Evolutionary conservation across 2,113 vertebrate genomes (phyloP).

Genomic region (Orientallactaga bullata): DNA sequence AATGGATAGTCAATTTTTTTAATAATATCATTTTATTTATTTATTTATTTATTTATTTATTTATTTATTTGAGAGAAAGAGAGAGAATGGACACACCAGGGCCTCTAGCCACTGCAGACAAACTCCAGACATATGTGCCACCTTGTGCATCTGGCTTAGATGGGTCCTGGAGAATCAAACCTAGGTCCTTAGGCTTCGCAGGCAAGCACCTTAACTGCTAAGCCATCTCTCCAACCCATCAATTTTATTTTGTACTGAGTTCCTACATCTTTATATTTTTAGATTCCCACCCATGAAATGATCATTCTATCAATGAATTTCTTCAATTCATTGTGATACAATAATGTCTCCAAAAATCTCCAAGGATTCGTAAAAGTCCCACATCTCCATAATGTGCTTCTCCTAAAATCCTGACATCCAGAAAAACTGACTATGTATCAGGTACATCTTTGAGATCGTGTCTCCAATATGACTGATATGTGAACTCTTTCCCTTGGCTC

Average conservation of each 20-base stretch:
- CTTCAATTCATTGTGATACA: background rate
- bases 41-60: no score
- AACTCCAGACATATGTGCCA: no score
- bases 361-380: background rate
- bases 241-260: conserved; percentile 35
- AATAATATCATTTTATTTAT: no score
- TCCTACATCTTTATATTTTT: conserved; percentile 12
- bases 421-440: background rate
- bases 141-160: no score
- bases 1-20: background rate
- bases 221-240: no score
- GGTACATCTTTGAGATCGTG: background rate
- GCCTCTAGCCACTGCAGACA: no score
- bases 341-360: background rate
- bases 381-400: background rate
- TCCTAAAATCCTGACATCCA: background rate
- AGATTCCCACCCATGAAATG: background rate
- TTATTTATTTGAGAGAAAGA: no score
- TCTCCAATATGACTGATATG: background rate
- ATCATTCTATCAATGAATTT: conserved; percentile 20
- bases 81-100: no score
- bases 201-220: no score
- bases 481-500: background rate
- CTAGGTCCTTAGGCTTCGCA: no score
- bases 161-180: no score